Evolutionary conservation across 2,797 vertebrate species (phyloP).

Genomic region (Malacoctenus gilli): DNA sequence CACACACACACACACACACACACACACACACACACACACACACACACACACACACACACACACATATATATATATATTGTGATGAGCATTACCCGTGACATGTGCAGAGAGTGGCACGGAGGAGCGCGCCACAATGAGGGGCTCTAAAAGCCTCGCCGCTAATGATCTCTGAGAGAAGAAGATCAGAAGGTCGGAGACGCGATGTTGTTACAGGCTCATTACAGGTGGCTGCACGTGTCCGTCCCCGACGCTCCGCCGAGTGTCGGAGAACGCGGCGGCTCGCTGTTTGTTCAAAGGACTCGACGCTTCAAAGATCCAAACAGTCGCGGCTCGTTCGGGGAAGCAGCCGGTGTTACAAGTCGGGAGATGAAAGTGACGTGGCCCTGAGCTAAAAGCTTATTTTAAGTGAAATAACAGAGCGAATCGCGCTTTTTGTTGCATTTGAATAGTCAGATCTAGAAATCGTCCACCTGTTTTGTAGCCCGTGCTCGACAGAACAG

Average conservation of each 20-base stretch:
- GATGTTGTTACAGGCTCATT: constrained; percentile 7
- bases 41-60: too few species aligned
- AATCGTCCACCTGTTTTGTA: too few species aligned
- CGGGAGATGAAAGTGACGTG: too few species aligned
- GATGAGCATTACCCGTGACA: background rate
- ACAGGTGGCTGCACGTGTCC: constrained; percentile 1
- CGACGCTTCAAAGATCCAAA: background rate
- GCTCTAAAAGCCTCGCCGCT: constrained; percentile 5
- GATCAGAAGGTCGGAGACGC: constrained; percentile 12
- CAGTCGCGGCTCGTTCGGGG: background rate
- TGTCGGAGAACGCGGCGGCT: background rate
- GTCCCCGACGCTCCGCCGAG: background rate
- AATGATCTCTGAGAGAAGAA: background rate
- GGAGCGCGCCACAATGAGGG: constrained; percentile 1
- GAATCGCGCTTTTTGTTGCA: too few species aligned
- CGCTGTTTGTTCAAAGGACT: background rate
- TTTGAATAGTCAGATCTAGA: too few species aligned
- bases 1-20: too few species aligned
- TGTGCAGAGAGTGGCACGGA: background rate
- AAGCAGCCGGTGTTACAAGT: too few species aligned
- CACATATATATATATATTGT: background rate
- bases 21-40: too few species aligned
- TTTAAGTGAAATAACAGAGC: too few species aligned
- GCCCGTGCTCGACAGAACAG: background rate
- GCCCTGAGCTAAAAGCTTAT: too few species aligned